Conservation (phyloP, 2,113 vertebrate genomes). For the Struthio camelus region DNA sequence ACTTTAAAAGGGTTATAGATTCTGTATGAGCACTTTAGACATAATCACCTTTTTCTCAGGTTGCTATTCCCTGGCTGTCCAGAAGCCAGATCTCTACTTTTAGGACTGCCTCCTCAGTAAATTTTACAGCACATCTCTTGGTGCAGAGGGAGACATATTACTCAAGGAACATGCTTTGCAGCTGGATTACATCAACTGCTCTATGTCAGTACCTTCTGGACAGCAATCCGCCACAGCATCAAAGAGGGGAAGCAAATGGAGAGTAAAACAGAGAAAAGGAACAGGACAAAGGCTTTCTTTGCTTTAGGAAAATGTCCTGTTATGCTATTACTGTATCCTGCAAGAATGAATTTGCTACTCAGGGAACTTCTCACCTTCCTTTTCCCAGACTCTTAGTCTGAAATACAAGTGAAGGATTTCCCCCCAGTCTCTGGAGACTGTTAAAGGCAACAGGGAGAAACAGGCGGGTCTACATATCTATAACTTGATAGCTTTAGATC, state of each 20-base stretch:
- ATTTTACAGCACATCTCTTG: neutral
- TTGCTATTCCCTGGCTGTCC: neutral
- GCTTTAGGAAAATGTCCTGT: neutral
- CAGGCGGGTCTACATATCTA: neutral
- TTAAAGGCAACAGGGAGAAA: neutral
- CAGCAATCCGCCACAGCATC: neutral
- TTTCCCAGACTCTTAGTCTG: neutral
- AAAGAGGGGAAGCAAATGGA: neutral
- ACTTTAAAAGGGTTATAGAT: neutral
- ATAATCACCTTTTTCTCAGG: neutral
- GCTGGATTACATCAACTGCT: neutral
- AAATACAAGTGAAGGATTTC: neutral
- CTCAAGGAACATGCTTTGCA: neutral
- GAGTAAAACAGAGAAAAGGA: neutral
- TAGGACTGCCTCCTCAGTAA: neutral
- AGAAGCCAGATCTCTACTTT: neutral
- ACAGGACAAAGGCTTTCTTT: neutral
- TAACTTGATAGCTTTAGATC: neutral
- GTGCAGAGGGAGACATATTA: neutral
- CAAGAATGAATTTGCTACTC: neutral
- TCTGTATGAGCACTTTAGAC: neutral
- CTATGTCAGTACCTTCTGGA: slow-evolving; percentile 16
- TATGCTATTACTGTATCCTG: neutral
- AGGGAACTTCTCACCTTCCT: neutral
- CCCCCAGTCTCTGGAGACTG: neutral